Evolutionary conservation across 2,797 vertebrate genomes (phyloP).

Genomic region (Peromyscus attwateri): DNA sequence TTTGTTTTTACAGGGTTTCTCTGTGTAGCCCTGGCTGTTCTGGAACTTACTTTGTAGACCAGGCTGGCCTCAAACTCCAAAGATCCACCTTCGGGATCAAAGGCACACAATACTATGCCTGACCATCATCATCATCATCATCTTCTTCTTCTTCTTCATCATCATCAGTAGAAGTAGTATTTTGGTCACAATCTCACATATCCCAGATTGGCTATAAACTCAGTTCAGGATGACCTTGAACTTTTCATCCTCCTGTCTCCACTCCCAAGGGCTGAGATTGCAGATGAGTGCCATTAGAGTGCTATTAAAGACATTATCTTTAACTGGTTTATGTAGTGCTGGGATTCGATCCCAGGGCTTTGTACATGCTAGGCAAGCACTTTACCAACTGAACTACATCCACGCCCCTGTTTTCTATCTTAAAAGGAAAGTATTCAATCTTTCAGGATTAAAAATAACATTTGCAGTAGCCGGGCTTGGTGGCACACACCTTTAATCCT

Average conservation of each 20-base stretch:
- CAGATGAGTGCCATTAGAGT: not conserved
- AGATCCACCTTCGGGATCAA: not conserved
- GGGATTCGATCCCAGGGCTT: not conserved
- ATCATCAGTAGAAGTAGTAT: not conserved
- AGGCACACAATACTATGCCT: not conserved
- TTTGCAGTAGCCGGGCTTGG: not conserved
- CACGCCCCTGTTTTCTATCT: not conserved
- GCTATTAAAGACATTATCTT: not conserved
- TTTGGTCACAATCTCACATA: not conserved
- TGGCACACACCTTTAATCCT: not conserved
- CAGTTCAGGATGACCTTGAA: not conserved
- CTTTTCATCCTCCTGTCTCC: not conserved
- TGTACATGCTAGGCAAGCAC: not conserved
- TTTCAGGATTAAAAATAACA: conserved; percentile 10
- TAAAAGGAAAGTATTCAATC: conserved; percentile 16
- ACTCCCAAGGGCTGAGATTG: not conserved
- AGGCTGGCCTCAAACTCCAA: not conserved
- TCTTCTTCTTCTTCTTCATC: not conserved
- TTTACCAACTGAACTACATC: not conserved
- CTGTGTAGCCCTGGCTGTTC: not conserved
- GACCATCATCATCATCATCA: not conserved
- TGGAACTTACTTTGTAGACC: not conserved
- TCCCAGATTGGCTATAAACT: not conserved
- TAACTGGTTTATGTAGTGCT: not conserved
- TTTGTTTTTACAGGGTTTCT: not conserved